Evolutionary conservation across 2,888 invertebrate genomes (phyloP), one percentile per base, ranked within the genome.

Genomic region (Anticlea derivata): DNA sequence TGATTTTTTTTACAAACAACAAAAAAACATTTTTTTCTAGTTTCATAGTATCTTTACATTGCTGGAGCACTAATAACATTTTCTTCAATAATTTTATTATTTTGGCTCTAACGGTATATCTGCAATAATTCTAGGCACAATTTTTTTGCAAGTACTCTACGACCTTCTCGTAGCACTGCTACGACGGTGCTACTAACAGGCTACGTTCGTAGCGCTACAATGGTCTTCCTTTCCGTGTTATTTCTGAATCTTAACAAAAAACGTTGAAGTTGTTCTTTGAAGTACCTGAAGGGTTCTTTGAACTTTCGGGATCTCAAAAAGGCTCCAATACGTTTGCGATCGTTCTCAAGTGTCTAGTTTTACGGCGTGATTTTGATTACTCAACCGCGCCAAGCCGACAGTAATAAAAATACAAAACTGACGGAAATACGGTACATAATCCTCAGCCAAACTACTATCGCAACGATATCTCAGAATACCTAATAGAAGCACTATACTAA

Each of bases 401-500:
- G n/a, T 30, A 20, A 41, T 46, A 46, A 46, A 35, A 50, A 7
- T 29, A 30, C 7, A 13, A 35, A 7, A 24, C 24, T 26, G 27
- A 7, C n/a, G 29, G 26, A 22, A 49, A 37, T 29, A 31, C 20
- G 7, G 24, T 27, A 46, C 12, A 26, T 27, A 43, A 47, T 33
- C 51, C 31, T 7, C 31, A 41, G 12, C 10, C 10, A 26, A 35
- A 37, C 24, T 11, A 39, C 22, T 29, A 40, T 37, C 27, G 27
- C 20, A 29, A 12, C 26, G 31, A 47, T 47, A 52, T 52, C 38
- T 52, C 24, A 40, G 20, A 40, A 26, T 40, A 45, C 24, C 30
- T 39, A 44, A 48, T 45, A 35, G 26, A 35, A 48, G 47, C 27
- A 55, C 61, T 63, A 63, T 59, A 60, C 55, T 58, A 51, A 49